Base-by-base conservation (phyloP, 2,888 invertebrate genomes). In the Nasonia oneida region DNA sequence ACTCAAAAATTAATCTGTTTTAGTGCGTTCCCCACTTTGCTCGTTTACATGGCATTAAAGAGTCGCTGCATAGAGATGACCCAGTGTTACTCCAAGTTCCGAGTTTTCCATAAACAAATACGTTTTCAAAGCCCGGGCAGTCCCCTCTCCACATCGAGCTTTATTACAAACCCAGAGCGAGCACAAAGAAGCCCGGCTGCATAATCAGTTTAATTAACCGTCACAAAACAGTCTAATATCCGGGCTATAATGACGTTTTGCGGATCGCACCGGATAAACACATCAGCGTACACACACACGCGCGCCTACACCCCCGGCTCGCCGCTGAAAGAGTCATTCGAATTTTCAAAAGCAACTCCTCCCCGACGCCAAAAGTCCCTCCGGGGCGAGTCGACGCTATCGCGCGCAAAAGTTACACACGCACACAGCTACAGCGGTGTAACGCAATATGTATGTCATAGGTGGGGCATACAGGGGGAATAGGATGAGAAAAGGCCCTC, bases 401-500 rank as follows among this genome's bases (percentile, higher is more conserved):
- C 61, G 81, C 53, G 18, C 23, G 64, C 18, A 83, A 83, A 83
- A 71, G 73, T 78, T 78, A 53, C 12, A 5, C 23, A 64, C 12
- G 39, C 12, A 18, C 23, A 64, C 23, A 61, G 29, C 61, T 57
- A 29, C 29, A 33, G 53, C 18, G 39, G n/a, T 76, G 64, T 47
- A 37, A 47, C 76, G 57, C 81, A 85, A 87, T 87, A 78, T 81
- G 84, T 87, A 87, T 87, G 87, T 88, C 88, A 86, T 71, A 42
- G 80, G 81, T 86, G 18, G 75, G 23, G 5, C 23, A 29, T 29
- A 29, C 29, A 18, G n/a, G 39, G 29, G 70, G 23, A 76, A 47
- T 29, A 74, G 88, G 86, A 88, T 86, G 88, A 88, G 88, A 87
- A 89, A 81, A 89, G 88, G 86, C 90, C 89, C 90, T 88, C 88